Evolutionary conservation across 2,113 vertebrate species (phyloP).

Genomic region (Ramphastos sulfuratus): DNA sequence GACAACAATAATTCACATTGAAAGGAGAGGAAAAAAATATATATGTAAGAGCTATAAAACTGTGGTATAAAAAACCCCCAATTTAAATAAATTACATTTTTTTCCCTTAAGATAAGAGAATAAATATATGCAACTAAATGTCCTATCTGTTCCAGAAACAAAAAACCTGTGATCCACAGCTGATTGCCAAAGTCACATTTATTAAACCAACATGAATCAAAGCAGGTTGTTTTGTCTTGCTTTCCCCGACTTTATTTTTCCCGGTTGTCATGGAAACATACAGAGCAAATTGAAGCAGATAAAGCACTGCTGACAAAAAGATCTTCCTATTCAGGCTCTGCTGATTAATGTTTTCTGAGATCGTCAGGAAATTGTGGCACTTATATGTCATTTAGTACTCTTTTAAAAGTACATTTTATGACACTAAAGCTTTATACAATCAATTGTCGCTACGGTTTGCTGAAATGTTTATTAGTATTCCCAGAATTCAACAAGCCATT

Average conservation of each 20-base stretch:
- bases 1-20: not conserved
- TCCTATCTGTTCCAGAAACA: not conserved
- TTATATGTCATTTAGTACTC: not conserved
- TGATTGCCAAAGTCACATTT: constrained; percentile 23
- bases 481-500: not conserved
- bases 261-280: constrained; percentile 50
- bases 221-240: constrained; percentile 27
- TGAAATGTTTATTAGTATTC: not conserved
- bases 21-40: not conserved
- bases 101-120: not conserved
- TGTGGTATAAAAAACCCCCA: not conserved
- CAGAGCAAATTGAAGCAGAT: constrained; percentile 23
- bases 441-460: not conserved
- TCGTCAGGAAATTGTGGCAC: not conserved
- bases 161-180: not conserved
- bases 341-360: constrained; percentile 21
- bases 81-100: not conserved
- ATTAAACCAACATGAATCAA: constrained; percentile 21
- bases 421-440: not conserved
- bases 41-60: not conserved
- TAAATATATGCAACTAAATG: not conserved
- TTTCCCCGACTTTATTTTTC: constrained; percentile 38
- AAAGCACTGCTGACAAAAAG: constrained; percentile 20
- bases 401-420: not conserved
- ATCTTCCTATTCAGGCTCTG: not conserved